Evolutionary conservation across 2,888 invertebrate species (phyloP).

Genomic region (Ichneumoninae sp.): DNA sequence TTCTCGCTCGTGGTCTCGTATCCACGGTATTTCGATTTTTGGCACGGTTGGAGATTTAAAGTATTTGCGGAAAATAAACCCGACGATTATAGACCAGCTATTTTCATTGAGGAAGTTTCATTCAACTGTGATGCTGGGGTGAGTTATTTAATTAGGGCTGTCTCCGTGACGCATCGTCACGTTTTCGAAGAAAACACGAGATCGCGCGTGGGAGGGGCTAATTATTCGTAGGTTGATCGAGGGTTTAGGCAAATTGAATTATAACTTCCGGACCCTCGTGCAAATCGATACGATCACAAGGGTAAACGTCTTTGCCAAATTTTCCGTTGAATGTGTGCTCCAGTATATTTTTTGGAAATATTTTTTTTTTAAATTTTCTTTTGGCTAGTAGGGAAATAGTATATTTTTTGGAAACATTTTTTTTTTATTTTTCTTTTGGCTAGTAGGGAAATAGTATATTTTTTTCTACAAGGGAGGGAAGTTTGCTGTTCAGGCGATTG

Average conservation of each 20-base stretch:
- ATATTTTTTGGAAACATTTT: no score
- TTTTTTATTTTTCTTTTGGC: no score
- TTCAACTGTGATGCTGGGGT: slow-evolving; percentile 43
- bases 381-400: no score
- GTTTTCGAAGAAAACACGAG: not conserved
- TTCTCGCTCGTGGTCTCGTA: not conserved
- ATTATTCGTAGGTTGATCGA: not conserved
- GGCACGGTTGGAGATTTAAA: slow-evolving; percentile 46
- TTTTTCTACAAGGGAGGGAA: no score
- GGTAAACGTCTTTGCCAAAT: not conserved
- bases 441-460: no score
- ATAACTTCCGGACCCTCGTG: not conserved
- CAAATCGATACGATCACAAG: not conserved
- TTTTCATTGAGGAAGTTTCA: slow-evolving; percentile 65
- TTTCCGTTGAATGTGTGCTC: not conserved
- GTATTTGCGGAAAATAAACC: slow-evolving; percentile 57
- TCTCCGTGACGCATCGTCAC: slow-evolving; percentile 17
- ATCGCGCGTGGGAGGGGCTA: not conserved
- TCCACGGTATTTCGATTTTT: slow-evolving; percentile 54
- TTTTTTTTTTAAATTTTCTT: no score
- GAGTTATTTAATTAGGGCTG: slow-evolving; percentile 6
- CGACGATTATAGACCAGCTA: slow-evolving; percentile 30
- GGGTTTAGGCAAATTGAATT: not conserved
- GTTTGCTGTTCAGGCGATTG: no score
- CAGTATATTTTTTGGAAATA: no score